phyloP scores from a whole-genome alignment of 2,113 vertebrate species.

The Saimiri boliviensis region DNA sequence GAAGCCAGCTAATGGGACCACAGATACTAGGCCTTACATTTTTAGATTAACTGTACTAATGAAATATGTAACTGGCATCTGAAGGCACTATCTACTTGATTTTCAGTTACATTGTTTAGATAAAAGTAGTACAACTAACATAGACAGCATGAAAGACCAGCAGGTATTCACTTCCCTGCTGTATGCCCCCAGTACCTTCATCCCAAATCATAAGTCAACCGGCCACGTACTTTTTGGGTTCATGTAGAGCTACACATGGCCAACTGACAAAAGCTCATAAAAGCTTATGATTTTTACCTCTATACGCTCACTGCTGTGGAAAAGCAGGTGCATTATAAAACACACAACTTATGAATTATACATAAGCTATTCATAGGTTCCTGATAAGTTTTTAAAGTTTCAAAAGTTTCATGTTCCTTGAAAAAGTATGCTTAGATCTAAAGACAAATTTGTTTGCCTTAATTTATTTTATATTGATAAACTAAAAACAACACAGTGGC shows the following conservation, averaged over 20 bases:
- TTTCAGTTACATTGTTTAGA: slow-evolving; percentile 40
- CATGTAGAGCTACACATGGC: not conserved
- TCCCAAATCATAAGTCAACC: slow-evolving; percentile 20
- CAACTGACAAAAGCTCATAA: not conserved
- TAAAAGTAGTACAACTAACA: slow-evolving; percentile 44
- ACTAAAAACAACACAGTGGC: not conserved
- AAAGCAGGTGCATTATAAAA: slow-evolving; percentile 14
- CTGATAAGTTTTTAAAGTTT: not conserved
- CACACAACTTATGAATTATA: not conserved
- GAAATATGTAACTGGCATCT: slow-evolving; percentile 21
- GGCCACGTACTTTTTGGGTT: not conserved
- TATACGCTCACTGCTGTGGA: not conserved
- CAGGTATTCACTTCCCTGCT: not conserved
- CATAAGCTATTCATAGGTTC: not conserved
- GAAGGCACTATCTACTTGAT: slow-evolving; percentile 22
- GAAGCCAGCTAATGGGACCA: not conserved
- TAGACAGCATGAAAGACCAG: not conserved
- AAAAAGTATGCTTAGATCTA: not conserved
- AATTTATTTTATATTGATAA: slow-evolving; percentile 25
- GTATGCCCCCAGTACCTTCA: not conserved
- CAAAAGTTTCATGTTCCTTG: slow-evolving; percentile 1
- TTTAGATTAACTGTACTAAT: not conserved
- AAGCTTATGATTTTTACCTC: not conserved
- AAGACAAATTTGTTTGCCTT: slow-evolving; percentile 4
- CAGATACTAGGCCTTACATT: not conserved